Base-by-base conservation (phyloP, 1,140 invertebrate species). In the Cydia amplana region DNA sequence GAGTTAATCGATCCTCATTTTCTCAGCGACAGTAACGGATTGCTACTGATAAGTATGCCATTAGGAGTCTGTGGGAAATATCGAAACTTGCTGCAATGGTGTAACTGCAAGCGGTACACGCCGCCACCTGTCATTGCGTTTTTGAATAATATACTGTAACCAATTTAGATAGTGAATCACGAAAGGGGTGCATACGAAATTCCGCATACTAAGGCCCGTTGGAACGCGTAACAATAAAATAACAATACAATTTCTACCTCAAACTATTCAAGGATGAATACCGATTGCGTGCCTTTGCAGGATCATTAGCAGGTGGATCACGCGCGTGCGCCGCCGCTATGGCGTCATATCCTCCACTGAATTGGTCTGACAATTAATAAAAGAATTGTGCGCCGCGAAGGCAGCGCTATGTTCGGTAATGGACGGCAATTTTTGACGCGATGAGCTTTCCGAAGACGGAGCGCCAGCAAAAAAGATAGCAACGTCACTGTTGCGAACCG, bases 321-420 rank as follows among this genome's bases (percentile, higher is more conserved):
- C 89, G 85, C 82, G 80, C 89, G 78, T 72, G 67, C 82, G 80
- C 77, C 81, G 85, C 79, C 83, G 80, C 78, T 82, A 85, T 89
- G 87, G 83, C 89, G 89, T 92, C 89, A 92, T 89, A 92, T 92
- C 90, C 90, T 91, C 83, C 72, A 79, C 87, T 82, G 81, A 89
- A 90, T 91, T 90, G 88, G 88, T 79, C 82, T 83, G 78, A 83
- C 87, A 88, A 91, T 91, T 91, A 92, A 92, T 92, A 92, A 92
- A 91, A 91, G 86, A 86, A 85, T 84, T 86, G 88, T 85, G 89
- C 83, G 81, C 79, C 83, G 81, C 79, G 84, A 83, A 84, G 81
- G 77, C 83, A 84, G 80, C 75, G 36, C 89, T 88, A 88, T 92
- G 84, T 92, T 91, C 84, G 90, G 90, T 82, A 83, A 83, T 87